Base-by-base conservation (phyloP, 1,140 invertebrate species). In the Caerostris darwini region DNA sequence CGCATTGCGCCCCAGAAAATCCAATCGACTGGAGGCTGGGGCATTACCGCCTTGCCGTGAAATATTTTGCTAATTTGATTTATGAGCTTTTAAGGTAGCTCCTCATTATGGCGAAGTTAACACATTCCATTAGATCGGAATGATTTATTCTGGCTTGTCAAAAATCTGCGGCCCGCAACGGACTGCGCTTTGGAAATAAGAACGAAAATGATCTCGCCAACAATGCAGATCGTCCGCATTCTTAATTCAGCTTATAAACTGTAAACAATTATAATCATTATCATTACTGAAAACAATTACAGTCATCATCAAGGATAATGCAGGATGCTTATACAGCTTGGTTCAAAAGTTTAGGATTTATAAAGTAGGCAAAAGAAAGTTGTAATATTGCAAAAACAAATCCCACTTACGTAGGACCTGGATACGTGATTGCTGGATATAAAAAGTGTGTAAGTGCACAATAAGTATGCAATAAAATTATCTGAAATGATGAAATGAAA, bases 61-160 rank as follows among this genome's bases (percentile, higher is more conserved):
- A 85, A 92, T 92, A 92, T 92, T 69, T 85, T 82, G 81, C 77
- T 92, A 85, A 92, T 92, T 92, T 92, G 90, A 92, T 92, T 92
- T 92, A 92, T 92, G 90, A 85, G 90, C 53, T 85, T 92, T 92
- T 92, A 92, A 92, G 59, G 50, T 85, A 92, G 58, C 81, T 85
- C 81, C 81, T 92, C 71, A 85, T 92, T 58, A 85, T 50, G 34
- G 81, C 50, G 14, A 83, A 57, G 82, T 92, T 92, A 92, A 92
- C 81, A 58, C 77, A 85, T 92, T 81, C 90, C 90, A 91, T 91
- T 91, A 91, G 71, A 69, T 69, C 53, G 56, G 17, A 50, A 82
- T 56, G 59, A 91, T 91, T 91, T 91, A 91, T 91, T 34, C 57
- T 81, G 82, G 17, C 8, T 50, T 61, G 64, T 90, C 88, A 90